phyloP scores from a whole-genome alignment of 1,140 invertebrate species.

The Eupeodes corollae region DNA sequence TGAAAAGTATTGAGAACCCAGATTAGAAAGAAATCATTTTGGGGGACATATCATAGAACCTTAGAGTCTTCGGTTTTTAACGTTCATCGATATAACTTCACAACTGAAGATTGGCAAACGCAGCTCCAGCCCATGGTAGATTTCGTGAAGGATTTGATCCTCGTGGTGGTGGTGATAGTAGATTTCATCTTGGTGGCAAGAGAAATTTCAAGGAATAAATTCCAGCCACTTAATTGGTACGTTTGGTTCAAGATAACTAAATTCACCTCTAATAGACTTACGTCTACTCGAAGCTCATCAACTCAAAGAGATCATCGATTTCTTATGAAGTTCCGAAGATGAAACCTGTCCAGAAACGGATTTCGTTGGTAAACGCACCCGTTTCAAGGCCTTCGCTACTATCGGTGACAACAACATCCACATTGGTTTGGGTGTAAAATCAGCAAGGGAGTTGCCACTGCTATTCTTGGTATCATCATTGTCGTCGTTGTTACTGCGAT shows the following conservation, averaged over 20 bases:
- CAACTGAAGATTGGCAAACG: slow-evolving; percentile 77
- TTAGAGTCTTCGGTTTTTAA: slow-evolving; percentile 31
- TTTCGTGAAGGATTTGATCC: slow-evolving; percentile 86
- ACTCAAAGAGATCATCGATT: slow-evolving; percentile 99
- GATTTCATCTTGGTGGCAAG: slow-evolving; percentile 77
- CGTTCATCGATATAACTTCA: slow-evolving; percentile 22
- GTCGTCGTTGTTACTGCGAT: slow-evolving; percentile 98
- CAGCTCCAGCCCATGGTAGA: slow-evolving; percentile 89
- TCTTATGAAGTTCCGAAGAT: slow-evolving; percentile 99
- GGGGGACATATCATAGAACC: too few species aligned
- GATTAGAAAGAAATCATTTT: too few species aligned
- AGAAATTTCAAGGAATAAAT: slow-evolving; percentile 97
- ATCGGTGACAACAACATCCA: slow-evolving; percentile 98
- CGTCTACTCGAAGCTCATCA: slow-evolving; percentile 97
- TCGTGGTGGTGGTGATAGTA: slow-evolving; percentile 55
- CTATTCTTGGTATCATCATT: slow-evolving; percentile 98
- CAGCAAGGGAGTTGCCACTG: slow-evolving; percentile 99
- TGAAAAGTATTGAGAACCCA: too few species aligned
- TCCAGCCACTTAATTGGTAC: slow-evolving; percentile 95
- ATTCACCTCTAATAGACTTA: slow-evolving; percentile 99
- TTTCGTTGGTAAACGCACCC: slow-evolving; percentile 95
- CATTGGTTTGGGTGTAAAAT: slow-evolving; percentile 97
- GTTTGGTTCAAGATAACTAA: slow-evolving; percentile 92
- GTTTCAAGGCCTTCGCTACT: slow-evolving; percentile 92
- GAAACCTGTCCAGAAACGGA: slow-evolving; percentile 99